Evolutionary conservation across 1,140 invertebrate species (phyloP).

Genomic region (Drosophila paulistorum): DNA sequence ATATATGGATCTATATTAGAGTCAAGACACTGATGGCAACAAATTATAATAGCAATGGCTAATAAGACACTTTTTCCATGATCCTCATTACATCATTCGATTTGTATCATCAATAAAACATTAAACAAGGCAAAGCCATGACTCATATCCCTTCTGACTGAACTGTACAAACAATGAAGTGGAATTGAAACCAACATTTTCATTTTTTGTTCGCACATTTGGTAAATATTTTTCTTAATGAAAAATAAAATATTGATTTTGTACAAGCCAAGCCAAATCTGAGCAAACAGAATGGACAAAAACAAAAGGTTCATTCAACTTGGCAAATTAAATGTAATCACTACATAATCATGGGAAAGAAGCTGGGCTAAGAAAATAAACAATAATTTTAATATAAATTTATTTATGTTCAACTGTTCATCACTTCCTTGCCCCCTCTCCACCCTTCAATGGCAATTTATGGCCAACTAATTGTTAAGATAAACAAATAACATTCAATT

Average conservation of each 20-base stretch:
- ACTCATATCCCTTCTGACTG: constrained; percentile 12
- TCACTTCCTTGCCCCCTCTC: too few relatives aligned
- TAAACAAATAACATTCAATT: constrained; percentile 44
- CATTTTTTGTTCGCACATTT: constrained; percentile 19
- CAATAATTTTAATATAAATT: constrained; percentile 27
- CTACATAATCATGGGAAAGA: background rate
- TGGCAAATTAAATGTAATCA: constrained; percentile 8
- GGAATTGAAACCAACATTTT: constrained; percentile 27
- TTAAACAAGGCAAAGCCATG: constrained; percentile 6
- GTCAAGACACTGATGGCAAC: too few relatives aligned
- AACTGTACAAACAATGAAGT: background rate
- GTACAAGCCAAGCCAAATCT: constrained; percentile 12
- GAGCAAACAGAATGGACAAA: constrained; percentile 23
- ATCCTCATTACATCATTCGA: too few relatives aligned
- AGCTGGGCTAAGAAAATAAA: constrained; percentile 20
- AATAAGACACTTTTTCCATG: too few relatives aligned
- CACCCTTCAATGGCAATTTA: constrained; percentile 42
- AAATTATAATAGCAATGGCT: too few relatives aligned
- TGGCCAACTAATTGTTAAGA: constrained; percentile 52
- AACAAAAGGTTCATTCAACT: constrained; percentile 54
- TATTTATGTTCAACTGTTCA: constrained; percentile 21
- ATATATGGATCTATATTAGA: too few relatives aligned
- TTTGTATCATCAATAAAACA: background rate
- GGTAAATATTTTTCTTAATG: constrained; percentile 54
- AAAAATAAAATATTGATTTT: constrained; percentile 68